phyloP scores from a whole-genome alignment of 2,888 invertebrate species.

The Mimumesa dahlbomi region DNA sequence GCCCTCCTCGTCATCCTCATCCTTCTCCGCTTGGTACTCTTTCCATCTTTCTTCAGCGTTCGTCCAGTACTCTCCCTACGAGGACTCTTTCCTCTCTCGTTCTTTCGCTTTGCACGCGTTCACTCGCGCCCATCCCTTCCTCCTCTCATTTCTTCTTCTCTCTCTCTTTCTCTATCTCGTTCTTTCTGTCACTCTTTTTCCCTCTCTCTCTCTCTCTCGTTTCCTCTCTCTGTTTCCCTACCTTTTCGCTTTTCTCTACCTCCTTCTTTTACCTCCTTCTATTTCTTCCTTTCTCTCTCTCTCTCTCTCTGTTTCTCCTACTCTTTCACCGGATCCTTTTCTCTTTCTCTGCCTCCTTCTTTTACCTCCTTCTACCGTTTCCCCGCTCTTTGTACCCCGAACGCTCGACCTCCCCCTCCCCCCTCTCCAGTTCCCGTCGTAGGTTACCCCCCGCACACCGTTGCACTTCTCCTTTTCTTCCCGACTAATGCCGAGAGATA shows the following conservation, averaged over 20 bases:
- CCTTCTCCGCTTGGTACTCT: slow-evolving; percentile 36
- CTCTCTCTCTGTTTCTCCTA: slow-evolving; percentile 18
- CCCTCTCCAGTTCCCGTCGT: not conserved
- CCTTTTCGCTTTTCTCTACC: too few species aligned
- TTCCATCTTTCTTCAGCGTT: slow-evolving; percentile 44
- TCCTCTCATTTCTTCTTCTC: slow-evolving; percentile 31
- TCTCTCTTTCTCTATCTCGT: slow-evolving; percentile 36
- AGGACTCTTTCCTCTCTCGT: slow-evolving; percentile 45
- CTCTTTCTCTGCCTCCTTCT: slow-evolving; percentile 15
- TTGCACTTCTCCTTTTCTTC: slow-evolving; percentile 54
- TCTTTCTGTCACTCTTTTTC: too few species aligned
- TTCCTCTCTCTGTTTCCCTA: slow-evolving; percentile 24
- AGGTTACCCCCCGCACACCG: slow-evolving; percentile 12
- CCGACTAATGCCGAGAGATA: slow-evolving; percentile 76
- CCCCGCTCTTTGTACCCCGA: slow-evolving; percentile 32
- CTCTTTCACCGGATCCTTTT: slow-evolving; percentile 29
- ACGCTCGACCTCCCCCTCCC: slow-evolving; percentile 1
- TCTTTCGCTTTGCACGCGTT: slow-evolving; percentile 49
- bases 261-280: slow-evolving; percentile 39
- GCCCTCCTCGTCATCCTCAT: slow-evolving; percentile 39
- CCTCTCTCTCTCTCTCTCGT: slow-evolving; percentile 19
- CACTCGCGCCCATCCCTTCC: slow-evolving; percentile 32
- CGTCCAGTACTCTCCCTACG: slow-evolving; percentile 43
- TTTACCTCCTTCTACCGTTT: slow-evolving; percentile 39
- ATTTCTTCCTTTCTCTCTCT: slow-evolving; percentile 36